Evolutionary conservation across 2,888 invertebrate genomes (phyloP), one percentile per base, ranked within the genome.

Genomic region (Dolichopus griseipennis): DNA sequence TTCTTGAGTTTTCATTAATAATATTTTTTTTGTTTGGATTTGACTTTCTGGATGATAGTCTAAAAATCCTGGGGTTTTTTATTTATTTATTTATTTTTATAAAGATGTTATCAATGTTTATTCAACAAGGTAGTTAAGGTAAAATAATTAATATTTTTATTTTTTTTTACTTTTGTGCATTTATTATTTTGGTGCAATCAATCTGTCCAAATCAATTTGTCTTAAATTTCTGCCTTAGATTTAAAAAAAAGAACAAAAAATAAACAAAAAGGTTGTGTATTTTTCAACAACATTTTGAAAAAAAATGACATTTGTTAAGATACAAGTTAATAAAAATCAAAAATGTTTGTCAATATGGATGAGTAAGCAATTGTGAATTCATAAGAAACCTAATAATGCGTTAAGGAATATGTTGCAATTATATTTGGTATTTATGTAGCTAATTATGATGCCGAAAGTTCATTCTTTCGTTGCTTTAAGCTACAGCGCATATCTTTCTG

Each of bases 121-220:
- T 52, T 18, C 52, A 52, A 52, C 52, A 52, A 52, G n/a, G n/a
- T 52, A 52, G 52, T 52, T n/a, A 52, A n/a, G 52, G n/a, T n/a
- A 52, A 52, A 52, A 52, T 12, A 52, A 52, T 12, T n/a, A 52
- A 52, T 1, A 52, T 1, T 52, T 6, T 52, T 15, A 2, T n/a
- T 52, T 52, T 52, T 9, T 52, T 18, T n/a, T 52, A 15, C 2
- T 15, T 37, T 5, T 18, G 52, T 18, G 1, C 15, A 2, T 52
- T 15, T 15, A 12, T 52, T 52, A 6, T 52, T 43, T 52, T 52
- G 15, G 4, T 52, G 18, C 52, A 52, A 52, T 52, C 52, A 52
- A 18, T 15, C 15, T 52, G 52, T 52, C 52, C 1, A 52, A 52
- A 52, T 52, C 52, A 52, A 52, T 52, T 52, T 52, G 52, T 52